These are phyloP conservation scores for Amblyopsis hoosieri DNA, from an alignment of 2,797 vertebrate genomes.

Conservation along the genomic window DNA sequence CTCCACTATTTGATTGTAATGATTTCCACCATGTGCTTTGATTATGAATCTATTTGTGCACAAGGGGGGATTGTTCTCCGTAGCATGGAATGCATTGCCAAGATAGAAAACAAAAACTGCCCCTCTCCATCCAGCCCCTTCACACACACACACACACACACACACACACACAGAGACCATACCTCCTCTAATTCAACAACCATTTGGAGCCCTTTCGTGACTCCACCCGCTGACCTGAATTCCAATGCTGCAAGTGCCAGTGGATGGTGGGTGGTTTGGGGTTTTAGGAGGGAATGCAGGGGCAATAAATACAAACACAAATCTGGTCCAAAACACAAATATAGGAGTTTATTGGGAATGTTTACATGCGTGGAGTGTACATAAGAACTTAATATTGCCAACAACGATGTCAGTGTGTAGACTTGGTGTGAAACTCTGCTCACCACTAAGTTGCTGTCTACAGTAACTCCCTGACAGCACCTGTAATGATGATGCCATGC, in stretches of 20 bases:
- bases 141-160: background rate
- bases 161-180: background rate
- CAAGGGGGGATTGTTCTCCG: constrained; percentile 66
- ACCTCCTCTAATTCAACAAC: constrained; percentile 45
- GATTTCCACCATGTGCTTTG: constrained; percentile 61
- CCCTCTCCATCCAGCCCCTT: constrained; percentile 15
- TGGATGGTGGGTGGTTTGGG: constrained; percentile 54
- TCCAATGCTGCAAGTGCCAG: constrained; percentile 66
- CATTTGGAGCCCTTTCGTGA: too few relatives aligned
- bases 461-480: too few relatives aligned
- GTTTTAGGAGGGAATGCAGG: too few relatives aligned
- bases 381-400: too few relatives aligned
- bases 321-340: too few relatives aligned
- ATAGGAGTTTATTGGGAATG: too few relatives aligned
- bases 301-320: too few relatives aligned
- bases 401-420: too few relatives aligned
- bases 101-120: constrained; percentile 39
- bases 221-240: constrained; percentile 65
- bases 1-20: constrained; percentile 62
- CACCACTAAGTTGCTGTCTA: too few relatives aligned
- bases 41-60: constrained; percentile 61
- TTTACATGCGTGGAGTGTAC: too few relatives aligned
- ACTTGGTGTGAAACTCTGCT: too few relatives aligned
- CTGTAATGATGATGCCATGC: too few relatives aligned
- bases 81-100: constrained; percentile 60